Evolutionary conservation across 2,888 invertebrate species (phyloP).

Genomic region (Epistrophella euchroma): DNA sequence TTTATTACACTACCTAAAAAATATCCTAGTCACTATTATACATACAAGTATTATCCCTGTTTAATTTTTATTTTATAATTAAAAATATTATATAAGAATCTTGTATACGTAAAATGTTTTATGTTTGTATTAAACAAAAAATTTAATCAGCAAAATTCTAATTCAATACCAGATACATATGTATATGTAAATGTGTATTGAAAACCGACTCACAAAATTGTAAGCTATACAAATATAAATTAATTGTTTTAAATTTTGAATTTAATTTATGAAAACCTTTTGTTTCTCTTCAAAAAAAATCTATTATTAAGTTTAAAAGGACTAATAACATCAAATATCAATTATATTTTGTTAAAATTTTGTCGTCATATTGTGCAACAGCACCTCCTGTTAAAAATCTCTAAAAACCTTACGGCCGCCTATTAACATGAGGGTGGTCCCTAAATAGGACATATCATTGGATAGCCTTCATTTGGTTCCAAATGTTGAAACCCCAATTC

Average conservation of each 20-base stretch:
- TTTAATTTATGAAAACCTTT: neutral
- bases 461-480: too few species aligned
- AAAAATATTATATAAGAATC: constrained; percentile 28
- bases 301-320: too few species aligned
- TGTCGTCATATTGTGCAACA: too few species aligned
- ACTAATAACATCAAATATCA: neutral
- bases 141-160: constrained; percentile 1
- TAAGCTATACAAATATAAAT: constrained; percentile 10
- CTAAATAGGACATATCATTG: too few species aligned
- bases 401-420: too few species aligned
- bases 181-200: neutral
- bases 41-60: constrained; percentile 55
- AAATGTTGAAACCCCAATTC: too few species aligned
- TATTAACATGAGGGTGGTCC: too few species aligned
- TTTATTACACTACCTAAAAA: constrained; percentile 54
- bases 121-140: neutral
- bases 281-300: neutral
- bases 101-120: constrained; percentile 20
- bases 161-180: neutral
- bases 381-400: too few species aligned
- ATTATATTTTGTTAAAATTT: neutral
- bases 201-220: constrained; percentile 18
- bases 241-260: neutral
- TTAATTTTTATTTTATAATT: constrained; percentile 25
- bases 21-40: constrained; percentile 70